Evolutionary conservation across 2,888 invertebrate genomes (phyloP).

Genomic region (Holacanthella duospinosa): DNA sequence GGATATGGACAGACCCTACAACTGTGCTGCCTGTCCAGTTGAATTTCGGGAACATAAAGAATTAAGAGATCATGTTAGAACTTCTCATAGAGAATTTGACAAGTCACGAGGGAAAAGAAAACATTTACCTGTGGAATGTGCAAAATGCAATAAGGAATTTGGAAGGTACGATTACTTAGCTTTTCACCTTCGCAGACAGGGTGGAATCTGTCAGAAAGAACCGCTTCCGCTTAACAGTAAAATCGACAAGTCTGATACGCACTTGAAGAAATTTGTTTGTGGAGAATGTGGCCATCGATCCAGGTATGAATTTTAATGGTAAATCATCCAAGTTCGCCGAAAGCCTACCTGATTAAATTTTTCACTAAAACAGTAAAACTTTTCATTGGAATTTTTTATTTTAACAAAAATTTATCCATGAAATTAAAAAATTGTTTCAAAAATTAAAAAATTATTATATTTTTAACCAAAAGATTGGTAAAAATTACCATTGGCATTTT

Average conservation of each 20-base stretch:
- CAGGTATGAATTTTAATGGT: too few species aligned
- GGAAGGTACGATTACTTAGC: not conserved
- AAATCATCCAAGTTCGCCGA: too few species aligned
- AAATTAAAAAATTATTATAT: too few species aligned
- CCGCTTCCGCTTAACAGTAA: not conserved
- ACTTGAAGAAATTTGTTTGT: not conserved
- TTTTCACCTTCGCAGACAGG: not conserved
- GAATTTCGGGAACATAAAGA: not conserved
- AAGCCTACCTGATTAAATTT: too few species aligned
- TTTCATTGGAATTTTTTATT: too few species aligned
- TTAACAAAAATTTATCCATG: too few species aligned
- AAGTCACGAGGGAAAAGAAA: not conserved
- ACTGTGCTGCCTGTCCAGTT: not conserved
- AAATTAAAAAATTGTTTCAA: too few species aligned
- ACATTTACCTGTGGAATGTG: not conserved
- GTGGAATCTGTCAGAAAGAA: not conserved
- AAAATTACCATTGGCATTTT: too few species aligned
- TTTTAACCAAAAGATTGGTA: too few species aligned
- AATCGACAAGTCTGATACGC: not conserved
- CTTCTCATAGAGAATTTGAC: not conserved
- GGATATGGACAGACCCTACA: not conserved
- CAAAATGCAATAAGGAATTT: not conserved
- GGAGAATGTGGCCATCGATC: not conserved
- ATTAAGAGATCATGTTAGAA: not conserved
- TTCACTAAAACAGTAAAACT: too few species aligned